These are phyloP conservation scores for Coreius guichenoti DNA, from an alignment of 2,797 vertebrate genomes.

Conservation along the genomic window DNA sequence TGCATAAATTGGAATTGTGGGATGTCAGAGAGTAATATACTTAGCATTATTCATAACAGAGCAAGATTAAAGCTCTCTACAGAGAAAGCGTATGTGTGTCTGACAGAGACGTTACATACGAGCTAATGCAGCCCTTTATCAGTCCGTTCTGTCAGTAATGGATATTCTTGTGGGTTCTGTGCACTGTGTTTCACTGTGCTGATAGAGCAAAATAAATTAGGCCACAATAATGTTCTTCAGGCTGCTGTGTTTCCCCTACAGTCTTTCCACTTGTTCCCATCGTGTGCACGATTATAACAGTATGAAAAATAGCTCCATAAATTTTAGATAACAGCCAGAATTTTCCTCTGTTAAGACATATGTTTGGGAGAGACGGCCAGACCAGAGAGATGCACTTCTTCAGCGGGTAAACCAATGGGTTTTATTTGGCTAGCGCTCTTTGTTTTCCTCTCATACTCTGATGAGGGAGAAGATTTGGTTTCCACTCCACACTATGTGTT, in stretches of 20 bases:
- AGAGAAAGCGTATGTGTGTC: slow-evolving; percentile 60
- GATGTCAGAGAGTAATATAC: slow-evolving; percentile 82
- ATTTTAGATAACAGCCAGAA: slow-evolving; percentile 60
- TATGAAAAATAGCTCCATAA: slow-evolving; percentile 59
- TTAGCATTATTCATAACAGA: slow-evolving; percentile 82
- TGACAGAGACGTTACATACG: slow-evolving; percentile 66
- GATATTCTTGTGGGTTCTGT: slow-evolving; percentile 72
- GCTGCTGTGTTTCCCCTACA: slow-evolving; percentile 58
- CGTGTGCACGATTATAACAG: slow-evolving; percentile 48
- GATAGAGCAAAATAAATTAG: slow-evolving; percentile 79
- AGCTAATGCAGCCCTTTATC: slow-evolving; percentile 75
- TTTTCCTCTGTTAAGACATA: slow-evolving; percentile 63
- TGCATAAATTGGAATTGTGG: slow-evolving; percentile 81
- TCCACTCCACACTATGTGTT: slow-evolving; percentile 40
- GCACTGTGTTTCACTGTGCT: slow-evolving; percentile 72
- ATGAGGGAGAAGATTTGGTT: slow-evolving; percentile 83
- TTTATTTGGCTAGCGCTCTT: slow-evolving; percentile 64
- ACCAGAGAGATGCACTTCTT: slow-evolving; percentile 63
- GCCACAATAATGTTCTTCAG: slow-evolving; percentile 66
- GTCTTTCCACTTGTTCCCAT: slow-evolving; percentile 44
- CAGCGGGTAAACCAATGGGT: slow-evolving; percentile 67
- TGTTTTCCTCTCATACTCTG: slow-evolving; percentile 70
- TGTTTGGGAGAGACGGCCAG: slow-evolving; percentile 64
- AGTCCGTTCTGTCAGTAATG: slow-evolving; percentile 73
- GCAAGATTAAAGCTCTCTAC: slow-evolving; percentile 75